Percentiles rank a stretch among this genome's conserved stretches.
Evolutionary conservation across 2,797 vertebrate genomes (phyloP).

Genomic region (Tinamus major): DNA sequence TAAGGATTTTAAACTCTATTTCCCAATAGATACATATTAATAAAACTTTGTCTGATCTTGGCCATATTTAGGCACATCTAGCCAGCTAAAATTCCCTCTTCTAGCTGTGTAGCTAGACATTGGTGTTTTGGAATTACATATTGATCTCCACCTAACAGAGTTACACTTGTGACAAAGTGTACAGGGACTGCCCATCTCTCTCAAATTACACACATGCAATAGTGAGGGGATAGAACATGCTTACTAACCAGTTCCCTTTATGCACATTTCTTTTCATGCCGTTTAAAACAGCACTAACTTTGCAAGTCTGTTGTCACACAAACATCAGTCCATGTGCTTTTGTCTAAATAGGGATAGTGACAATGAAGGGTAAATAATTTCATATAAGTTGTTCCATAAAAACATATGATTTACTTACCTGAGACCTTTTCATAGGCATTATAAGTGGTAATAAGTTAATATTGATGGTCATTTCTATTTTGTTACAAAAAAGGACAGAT

Average conservation of each 20-base stretch:
- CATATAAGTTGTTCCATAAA: background rate
- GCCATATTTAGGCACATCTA: fast-evolving
- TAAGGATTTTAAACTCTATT: too few species aligned
- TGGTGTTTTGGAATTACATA: fast-evolving
- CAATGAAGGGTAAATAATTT: background rate
- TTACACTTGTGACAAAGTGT: fast-evolving
- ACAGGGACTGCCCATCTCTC: background rate
- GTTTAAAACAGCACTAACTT: background rate
- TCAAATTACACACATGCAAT: background rate
- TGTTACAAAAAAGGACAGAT: background rate
- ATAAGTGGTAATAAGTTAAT: background rate
- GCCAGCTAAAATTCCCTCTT: background rate
- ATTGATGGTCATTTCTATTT: background rate
- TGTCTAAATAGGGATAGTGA: background rate
- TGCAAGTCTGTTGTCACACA: background rate
- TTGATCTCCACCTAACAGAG: background rate
- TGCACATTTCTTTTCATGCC: background rate
- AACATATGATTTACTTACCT: background rate
- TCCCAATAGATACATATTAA: background rate
- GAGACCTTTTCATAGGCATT: background rate
- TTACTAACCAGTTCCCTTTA: background rate
- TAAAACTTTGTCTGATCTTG: background rate
- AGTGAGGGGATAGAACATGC: background rate
- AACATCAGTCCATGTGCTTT: background rate
- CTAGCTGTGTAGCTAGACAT: background rate